These are phyloP conservation scores for Drosophila setosimentum DNA, from an alignment of 2,888 invertebrate genomes.

Conservation along the genomic window DNA sequence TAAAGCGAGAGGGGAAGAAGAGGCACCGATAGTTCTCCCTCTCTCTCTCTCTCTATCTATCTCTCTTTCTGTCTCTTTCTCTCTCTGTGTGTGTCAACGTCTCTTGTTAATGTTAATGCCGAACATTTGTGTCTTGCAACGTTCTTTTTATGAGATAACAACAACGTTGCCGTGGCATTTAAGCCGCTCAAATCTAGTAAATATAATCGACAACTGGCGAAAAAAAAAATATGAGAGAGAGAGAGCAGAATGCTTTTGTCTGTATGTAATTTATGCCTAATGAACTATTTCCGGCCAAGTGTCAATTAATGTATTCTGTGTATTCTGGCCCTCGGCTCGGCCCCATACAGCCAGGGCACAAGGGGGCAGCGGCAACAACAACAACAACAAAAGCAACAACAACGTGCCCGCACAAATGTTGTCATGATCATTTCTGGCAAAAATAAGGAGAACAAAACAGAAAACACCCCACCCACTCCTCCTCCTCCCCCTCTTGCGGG, in stretches of 20 bases:
- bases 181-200: conserved; percentile 78
- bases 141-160: conserved; percentile 64
- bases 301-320: conserved; percentile 80
- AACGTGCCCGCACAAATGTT: conserved; percentile 79
- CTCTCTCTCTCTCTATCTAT: background rate
- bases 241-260: conserved; percentile 69
- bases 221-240: conserved; percentile 30
- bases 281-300: conserved; percentile 82
- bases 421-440: conserved; percentile 75
- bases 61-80: background rate
- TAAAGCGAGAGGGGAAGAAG: conserved; percentile 15
- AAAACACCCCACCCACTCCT: conserved; percentile 23
- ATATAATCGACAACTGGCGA: conserved; percentile 66
- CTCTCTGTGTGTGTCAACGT: conserved; percentile 20
- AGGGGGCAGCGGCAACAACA: conserved; percentile 47
- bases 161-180: conserved; percentile 65
- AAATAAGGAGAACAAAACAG: conserved; percentile 41
- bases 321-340: conserved; percentile 58
- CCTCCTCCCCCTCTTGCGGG: conserved; percentile 3
- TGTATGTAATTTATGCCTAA: conserved; percentile 81
- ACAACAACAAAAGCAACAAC: conserved; percentile 50
- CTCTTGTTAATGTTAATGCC: conserved; percentile 55
- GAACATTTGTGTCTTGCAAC: conserved; percentile 68
- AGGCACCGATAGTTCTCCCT: conserved; percentile 5
- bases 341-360: conserved; percentile 46